phyloP scores from a whole-genome alignment of 2,888 invertebrate species.

The Podotricha telesiphe region DNA sequence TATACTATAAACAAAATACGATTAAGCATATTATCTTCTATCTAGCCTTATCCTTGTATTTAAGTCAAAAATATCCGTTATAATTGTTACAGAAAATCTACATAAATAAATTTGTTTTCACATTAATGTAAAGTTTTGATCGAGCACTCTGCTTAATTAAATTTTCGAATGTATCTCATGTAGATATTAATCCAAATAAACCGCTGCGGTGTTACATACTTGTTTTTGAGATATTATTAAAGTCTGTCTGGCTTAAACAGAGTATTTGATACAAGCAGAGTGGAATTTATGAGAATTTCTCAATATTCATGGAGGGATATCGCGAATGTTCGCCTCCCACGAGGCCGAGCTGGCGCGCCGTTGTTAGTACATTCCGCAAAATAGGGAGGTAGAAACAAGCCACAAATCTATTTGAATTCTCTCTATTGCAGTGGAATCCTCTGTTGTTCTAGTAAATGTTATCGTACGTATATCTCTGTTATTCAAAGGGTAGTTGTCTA shows the following conservation, averaged over 20 bases:
- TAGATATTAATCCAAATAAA: conserved; percentile 16
- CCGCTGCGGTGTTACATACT: neutral
- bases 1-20: too few species aligned
- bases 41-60: neutral
- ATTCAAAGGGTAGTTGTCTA: neutral
- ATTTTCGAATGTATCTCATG: conserved; percentile 8
- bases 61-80: neutral
- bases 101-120: neutral
- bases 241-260: conserved; percentile 2
- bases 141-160: conserved; percentile 28
- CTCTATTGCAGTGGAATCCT: conserved; percentile 57
- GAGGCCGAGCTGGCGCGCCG: conserved; percentile 55
- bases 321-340: conserved; percentile 51
- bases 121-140: conserved; percentile 2
- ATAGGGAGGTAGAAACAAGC: conserved; percentile 66
- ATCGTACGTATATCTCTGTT: conserved; percentile 44
- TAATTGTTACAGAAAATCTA: neutral
- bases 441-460: conserved; percentile 57
- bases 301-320: conserved; percentile 74
- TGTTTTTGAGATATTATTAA: conserved; percentile 13
- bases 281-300: conserved; percentile 73
- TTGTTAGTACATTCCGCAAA: conserved; percentile 67
- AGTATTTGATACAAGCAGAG: conserved; percentile 53
- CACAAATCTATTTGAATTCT: conserved; percentile 75
- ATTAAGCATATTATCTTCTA: neutral